These are phyloP conservation scores for Cyphomyrus plagiostoma DNA, from an alignment of 2,113 vertebrate genomes.

Conservation along the genomic window DNA sequence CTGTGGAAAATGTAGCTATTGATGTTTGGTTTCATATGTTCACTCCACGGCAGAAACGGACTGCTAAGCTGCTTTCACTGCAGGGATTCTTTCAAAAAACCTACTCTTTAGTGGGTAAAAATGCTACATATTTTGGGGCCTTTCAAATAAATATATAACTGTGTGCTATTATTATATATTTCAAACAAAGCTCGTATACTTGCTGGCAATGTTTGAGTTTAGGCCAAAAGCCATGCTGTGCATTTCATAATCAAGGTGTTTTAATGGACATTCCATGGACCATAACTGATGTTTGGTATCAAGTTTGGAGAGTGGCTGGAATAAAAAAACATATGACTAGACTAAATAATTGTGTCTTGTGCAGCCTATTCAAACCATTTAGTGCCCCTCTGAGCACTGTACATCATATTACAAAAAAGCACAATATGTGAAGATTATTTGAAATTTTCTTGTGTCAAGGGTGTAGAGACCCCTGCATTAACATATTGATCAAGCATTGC, in stretches of 20 bases:
- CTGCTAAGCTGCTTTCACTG: neutral
- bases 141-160: neutral
- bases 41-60: neutral
- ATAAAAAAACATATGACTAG: neutral
- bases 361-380: neutral
- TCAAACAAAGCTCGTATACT: neutral
- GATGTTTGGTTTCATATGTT: neutral
- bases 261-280: neutral
- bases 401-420: neutral
- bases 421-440: neutral
- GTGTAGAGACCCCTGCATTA: no score
- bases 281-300: neutral
- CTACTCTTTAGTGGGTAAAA: neutral
- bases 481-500: no score
- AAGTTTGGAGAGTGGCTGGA: neutral
- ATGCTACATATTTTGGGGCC: neutral
- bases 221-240: neutral
- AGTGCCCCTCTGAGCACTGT: neutral
- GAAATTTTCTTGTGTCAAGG: neutral
- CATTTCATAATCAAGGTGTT: slow-evolving; percentile 3
- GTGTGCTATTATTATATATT: neutral
- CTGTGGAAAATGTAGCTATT: neutral
- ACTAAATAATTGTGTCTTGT: neutral
- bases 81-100: neutral
- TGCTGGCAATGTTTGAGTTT: neutral